These are phyloP conservation scores for Laterallus jamaicensis DNA, from an alignment of 2,113 vertebrate genomes.

Conservation along the genomic window DNA sequence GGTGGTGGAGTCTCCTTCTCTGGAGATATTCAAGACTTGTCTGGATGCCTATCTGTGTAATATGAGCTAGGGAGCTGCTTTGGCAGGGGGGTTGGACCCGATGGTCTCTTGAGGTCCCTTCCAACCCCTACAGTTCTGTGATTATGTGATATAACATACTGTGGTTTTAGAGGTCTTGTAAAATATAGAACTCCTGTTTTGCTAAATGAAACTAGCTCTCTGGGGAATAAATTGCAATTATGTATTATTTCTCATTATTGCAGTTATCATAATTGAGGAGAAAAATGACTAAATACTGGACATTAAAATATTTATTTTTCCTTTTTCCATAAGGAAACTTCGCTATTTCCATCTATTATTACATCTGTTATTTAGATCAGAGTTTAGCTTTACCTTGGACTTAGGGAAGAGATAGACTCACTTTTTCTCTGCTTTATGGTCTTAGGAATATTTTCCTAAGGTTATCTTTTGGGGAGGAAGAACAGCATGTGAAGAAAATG, in stretches of 20 bases:
- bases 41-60: no score
- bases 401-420: background rate
- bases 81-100: no score
- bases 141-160: background rate
- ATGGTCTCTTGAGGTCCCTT: no score
- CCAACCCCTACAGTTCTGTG: no score
- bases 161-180: background rate
- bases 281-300: background rate
- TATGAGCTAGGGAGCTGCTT: no score
- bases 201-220: background rate
- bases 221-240: background rate
- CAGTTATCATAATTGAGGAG: background rate
- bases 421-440: background rate
- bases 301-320: background rate
- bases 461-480: background rate
- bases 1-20: no score
- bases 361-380: background rate
- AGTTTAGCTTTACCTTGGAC: background rate
- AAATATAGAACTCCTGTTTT: background rate
- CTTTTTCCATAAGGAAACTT: background rate
- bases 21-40: no score
- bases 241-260: background rate
- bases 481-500: background rate
- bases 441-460: background rate
- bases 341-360: background rate